phyloP scores from a whole-genome alignment of 2,888 invertebrate species.

The Lithophane socia region DNA sequence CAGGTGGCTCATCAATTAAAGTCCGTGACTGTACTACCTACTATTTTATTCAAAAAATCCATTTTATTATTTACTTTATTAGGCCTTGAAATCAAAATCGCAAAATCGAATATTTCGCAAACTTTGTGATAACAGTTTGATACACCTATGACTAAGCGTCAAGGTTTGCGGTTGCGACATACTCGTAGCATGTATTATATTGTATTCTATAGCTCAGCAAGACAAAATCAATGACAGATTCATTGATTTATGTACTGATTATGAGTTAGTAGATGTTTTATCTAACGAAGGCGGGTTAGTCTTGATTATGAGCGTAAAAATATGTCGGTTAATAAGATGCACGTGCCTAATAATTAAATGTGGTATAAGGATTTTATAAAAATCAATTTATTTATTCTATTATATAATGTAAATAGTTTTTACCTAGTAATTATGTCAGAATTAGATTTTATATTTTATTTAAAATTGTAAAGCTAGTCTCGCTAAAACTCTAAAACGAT shows the following conservation, averaged over 20 bases:
- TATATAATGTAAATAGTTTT: too few relatives aligned
- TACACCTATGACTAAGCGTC: not conserved
- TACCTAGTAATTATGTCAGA: too few relatives aligned
- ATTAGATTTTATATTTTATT: too few relatives aligned
- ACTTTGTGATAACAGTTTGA: not conserved
- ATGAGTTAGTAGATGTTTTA: conserved; percentile 2
- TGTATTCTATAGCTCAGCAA: not conserved
- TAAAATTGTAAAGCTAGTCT: too few relatives aligned
- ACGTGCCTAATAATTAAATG: too few relatives aligned
- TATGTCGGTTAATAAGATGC: too few relatives aligned
- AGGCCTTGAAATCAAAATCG: not conserved
- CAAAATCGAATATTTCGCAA: not conserved
- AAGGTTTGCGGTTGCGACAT: not conserved
- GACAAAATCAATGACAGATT: not conserved
- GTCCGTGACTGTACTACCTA: not conserved
- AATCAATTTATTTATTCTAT: too few relatives aligned
- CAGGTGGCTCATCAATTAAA: too few relatives aligned
- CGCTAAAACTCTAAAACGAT: too few relatives aligned
- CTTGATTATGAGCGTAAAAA: not conserved
- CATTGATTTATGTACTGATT: not conserved
- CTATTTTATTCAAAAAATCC: not conserved
- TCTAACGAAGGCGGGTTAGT: not conserved
- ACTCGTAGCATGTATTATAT: not conserved
- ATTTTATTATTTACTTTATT: not conserved
- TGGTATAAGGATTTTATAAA: too few relatives aligned